These are phyloP conservation scores for Phodopus roborovskii DNA, from an alignment of 2,113 vertebrate genomes.

Conservation along the genomic window DNA sequence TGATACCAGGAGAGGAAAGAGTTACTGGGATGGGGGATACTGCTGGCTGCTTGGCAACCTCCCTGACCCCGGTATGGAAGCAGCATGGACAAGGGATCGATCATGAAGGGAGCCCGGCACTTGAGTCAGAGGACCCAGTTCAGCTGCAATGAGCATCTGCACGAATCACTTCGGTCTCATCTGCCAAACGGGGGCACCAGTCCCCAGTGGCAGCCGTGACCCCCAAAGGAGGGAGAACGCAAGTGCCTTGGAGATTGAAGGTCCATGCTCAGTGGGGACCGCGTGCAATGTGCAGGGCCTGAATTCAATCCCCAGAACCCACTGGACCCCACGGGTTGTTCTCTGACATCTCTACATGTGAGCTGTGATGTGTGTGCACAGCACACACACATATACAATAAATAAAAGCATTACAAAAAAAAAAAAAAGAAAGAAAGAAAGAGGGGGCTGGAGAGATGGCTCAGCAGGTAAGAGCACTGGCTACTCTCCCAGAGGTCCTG, in stretches of 20 bases:
- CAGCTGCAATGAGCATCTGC: neutral
- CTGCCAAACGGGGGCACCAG: neutral
- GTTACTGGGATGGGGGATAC: neutral
- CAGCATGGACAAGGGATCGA: neutral
- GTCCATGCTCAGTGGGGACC: no score
- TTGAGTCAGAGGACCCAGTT: neutral
- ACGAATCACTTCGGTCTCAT: neutral
- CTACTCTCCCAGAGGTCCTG: no score
- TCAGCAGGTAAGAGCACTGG: no score
- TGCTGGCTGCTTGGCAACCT: neutral
- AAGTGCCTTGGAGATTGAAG: neutral
- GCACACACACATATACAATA: neutral
- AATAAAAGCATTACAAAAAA: neutral
- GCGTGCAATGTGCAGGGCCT: neutral
- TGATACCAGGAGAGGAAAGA: constrained; percentile 70
- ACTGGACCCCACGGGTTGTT: neutral
- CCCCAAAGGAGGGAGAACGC: neutral
- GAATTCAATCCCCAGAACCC: neutral
- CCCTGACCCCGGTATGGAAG: neutral
- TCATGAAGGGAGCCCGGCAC: neutral
- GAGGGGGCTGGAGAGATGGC: neutral
- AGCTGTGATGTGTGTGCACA: neutral
- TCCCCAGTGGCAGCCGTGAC: neutral
- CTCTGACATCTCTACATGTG: neutral
- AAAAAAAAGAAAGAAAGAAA: no score